These are phyloP conservation scores for Drosophila truncata DNA, from an alignment of 1,140 invertebrate species.

Conservation along the genomic window DNA sequence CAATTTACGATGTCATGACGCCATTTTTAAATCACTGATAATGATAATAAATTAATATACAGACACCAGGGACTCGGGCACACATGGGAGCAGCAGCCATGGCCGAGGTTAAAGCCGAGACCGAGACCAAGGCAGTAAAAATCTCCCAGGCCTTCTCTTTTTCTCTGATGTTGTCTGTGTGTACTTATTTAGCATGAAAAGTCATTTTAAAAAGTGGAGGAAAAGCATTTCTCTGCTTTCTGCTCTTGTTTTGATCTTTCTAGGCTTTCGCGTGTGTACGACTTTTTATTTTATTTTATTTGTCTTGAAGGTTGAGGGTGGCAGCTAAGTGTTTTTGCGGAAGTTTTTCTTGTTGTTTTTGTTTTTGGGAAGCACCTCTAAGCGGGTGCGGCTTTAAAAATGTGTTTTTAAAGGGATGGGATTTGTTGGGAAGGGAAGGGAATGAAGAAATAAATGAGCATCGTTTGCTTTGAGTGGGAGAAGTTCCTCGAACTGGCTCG, in stretches of 20 bases:
- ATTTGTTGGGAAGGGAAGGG: not conserved
- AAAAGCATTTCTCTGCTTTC: constrained; percentile 40
- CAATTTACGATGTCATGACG: constrained; percentile 81
- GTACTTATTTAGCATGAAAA: constrained; percentile 83
- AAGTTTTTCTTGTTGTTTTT: not conserved
- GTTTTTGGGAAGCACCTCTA: not conserved
- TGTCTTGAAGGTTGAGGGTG: constrained; percentile 15
- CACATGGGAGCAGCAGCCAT: constrained; percentile 49
- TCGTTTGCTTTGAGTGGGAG: constrained; percentile 16
- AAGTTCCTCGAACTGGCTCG: constrained; percentile 34
- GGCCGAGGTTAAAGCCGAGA: too few relatives aligned
- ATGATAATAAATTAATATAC: constrained; percentile 84
- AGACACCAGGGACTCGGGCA: constrained; percentile 42
- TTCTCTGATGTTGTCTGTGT: constrained; percentile 43
- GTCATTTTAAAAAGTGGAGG: constrained; percentile 76
- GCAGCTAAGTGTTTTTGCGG: constrained; percentile 68
- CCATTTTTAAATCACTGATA: constrained; percentile 84
- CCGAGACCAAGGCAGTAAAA: constrained; percentile 20
- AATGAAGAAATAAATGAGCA: constrained; percentile 30
- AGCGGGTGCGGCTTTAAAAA: constrained; percentile 9
- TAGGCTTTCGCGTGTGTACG: constrained; percentile 33
- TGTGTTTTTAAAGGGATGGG: constrained; percentile 16
- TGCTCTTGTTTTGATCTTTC: constrained; percentile 54
- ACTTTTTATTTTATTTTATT: constrained; percentile 13
- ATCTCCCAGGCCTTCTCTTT: not conserved